Evolutionary conservation across 2,113 vertebrate genomes (phyloP), one percentile per base, ranked within the genome.

Genomic region (Pyxicephalus adspersus): DNA sequence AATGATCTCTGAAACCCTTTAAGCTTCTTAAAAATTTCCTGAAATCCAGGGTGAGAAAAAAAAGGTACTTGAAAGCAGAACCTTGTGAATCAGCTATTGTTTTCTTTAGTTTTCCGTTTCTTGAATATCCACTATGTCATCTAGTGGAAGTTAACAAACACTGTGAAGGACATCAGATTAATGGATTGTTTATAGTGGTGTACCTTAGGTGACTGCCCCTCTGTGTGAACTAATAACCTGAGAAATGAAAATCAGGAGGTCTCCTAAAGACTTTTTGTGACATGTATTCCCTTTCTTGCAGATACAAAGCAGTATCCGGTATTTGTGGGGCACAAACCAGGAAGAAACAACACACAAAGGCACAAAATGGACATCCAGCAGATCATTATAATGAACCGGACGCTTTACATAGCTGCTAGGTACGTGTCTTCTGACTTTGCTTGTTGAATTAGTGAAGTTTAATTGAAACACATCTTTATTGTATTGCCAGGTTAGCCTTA

Each of bases 301-400:
- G 98, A 98, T 91, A 98, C 98, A 85, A 98, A 95, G 93, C 98
- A 98, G 89, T 99, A 98, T 92, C 97, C 97, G 25, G 96, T 95
- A 67, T 99, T 99, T 87, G 95, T 98, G 89, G 98, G 98, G 88
- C 98, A 99, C 94, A 99, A 96, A 89, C 98, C 98, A 83, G 98
- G 96, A 88, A 93, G 96, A 86, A 98, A 98, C 93, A 94, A 89
- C 93, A 98, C 98, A 0, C 98, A 98, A 88, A 93, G 96, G 85
- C 98, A 99, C 89, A 95, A 91, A 86, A 91, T 98, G 94, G 98
- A 99, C 90, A 96, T 99, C 89, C 98, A 99, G 91, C 95, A 98
- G 91, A 95, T 98, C 84, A 83, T 95, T 91, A 91, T 96, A 90
- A 96, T 98, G 96, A 98, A 98, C 85, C 94, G 94, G 87, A 98